phyloP scores from a whole-genome alignment of 2,888 invertebrate species.

The Caenorhabditis zanzibari region DNA sequence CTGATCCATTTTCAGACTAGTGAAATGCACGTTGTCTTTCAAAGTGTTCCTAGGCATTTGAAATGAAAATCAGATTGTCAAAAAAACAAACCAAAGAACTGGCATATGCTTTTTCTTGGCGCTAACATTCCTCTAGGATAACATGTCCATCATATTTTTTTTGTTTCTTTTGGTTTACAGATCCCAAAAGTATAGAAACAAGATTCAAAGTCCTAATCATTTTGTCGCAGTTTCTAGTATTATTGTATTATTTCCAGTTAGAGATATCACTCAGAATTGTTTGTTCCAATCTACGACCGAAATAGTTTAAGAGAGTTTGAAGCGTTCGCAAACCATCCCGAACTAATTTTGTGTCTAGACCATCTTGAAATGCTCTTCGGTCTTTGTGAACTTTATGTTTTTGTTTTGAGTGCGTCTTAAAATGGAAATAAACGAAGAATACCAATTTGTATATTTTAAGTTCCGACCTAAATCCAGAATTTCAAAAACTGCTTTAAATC shows the following conservation, averaged over 20 bases:
- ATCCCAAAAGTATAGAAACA: not conserved
- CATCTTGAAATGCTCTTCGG: constrained; percentile 13
- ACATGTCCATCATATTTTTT: not conserved
- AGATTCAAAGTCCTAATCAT: not conserved
- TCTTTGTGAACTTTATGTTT: constrained; percentile 35
- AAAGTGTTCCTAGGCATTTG: too few relatives aligned
- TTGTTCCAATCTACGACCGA: not conserved
- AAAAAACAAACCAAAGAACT: not conserved
- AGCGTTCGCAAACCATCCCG: constrained; percentile 8
- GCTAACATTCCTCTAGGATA: not conserved
- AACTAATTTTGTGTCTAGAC: constrained; percentile 32
- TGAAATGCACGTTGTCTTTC: too few relatives aligned
- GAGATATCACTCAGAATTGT: too few relatives aligned
- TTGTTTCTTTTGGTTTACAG: not conserved
- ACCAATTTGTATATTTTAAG: not conserved
- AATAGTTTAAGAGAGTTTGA: not conserved
- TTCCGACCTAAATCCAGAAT: not conserved
- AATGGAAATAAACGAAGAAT: not conserved
- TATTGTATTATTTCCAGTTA: too few relatives aligned
- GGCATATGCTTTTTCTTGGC: not conserved
- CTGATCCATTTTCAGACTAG: too few relatives aligned
- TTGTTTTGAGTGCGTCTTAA: not conserved
- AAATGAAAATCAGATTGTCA: not conserved
- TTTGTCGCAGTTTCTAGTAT: too few relatives aligned
- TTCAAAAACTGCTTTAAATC: not conserved